phyloP scores from a whole-genome alignment of 2,797 vertebrate species.

The Delichon dasypus region DNA sequence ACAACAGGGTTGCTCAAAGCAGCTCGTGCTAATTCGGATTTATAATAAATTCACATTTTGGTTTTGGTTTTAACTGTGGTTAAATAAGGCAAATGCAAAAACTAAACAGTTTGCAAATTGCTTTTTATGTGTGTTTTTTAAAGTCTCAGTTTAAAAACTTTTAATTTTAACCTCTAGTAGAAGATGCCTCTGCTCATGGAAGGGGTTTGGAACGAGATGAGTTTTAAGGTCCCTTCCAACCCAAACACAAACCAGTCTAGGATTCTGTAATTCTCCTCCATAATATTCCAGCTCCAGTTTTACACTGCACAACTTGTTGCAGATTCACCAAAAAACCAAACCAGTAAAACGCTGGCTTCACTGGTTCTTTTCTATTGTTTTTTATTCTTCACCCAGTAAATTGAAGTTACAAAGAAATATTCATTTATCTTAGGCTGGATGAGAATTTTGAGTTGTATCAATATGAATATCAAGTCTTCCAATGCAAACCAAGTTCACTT shows the following conservation, averaged over 20 bases:
- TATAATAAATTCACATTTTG: neutral
- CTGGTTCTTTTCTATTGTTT: neutral
- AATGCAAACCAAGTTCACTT: neutral
- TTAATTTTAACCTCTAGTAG: neutral
- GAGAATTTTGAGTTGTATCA: neutral
- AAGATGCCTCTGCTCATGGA: no score
- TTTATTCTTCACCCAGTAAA: neutral
- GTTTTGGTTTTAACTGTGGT: neutral
- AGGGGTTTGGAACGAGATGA: neutral
- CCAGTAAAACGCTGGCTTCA: neutral
- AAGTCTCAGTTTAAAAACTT: neutral
- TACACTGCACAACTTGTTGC: neutral
- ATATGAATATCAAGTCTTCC: neutral
- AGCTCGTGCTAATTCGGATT: neutral
- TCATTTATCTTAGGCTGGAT: neutral
- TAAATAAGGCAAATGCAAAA: neutral
- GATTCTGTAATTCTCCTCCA: neutral
- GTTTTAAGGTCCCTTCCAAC: neutral
- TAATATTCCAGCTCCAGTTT: neutral
- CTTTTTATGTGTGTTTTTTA: neutral
- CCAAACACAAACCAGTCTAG: neutral
- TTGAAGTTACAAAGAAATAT: neutral
- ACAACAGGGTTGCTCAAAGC: neutral
- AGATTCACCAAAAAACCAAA: neutral
- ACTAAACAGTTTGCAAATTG: neutral